These are phyloP conservation scores for Antheraea pernyi DNA, from an alignment of 1,140 invertebrate genomes.

Conservation along the genomic window DNA sequence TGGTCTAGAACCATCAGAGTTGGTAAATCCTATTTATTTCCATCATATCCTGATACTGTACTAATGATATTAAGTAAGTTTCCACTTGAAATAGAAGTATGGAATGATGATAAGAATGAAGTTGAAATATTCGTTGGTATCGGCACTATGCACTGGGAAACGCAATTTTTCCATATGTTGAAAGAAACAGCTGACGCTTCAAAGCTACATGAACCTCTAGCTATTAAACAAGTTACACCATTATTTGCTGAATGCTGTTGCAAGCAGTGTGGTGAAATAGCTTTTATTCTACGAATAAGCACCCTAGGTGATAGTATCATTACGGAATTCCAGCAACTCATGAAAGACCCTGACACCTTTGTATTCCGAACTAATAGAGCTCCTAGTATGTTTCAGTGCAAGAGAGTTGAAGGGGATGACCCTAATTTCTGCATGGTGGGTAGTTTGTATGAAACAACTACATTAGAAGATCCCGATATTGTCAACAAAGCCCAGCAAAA, in stretches of 20 bases:
- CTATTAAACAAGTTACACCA: slow-evolving; percentile 51
- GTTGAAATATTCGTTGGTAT: slow-evolving; percentile 63
- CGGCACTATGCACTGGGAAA: slow-evolving; percentile 66
- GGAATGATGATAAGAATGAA: slow-evolving; percentile 69
- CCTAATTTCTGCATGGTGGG: slow-evolving; percentile 71
- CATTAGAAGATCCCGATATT: slow-evolving; percentile 61
- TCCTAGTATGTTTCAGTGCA: slow-evolving; percentile 68
- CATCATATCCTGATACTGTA: slow-evolving; percentile 66
- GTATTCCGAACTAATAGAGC: slow-evolving; percentile 71
- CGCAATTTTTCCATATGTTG: slow-evolving; percentile 59
- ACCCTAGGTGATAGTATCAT: slow-evolving; percentile 63
- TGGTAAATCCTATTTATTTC: slow-evolving; percentile 68
- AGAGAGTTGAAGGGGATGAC: slow-evolving; percentile 60
- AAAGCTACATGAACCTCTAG: slow-evolving; percentile 54
- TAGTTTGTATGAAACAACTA: slow-evolving; percentile 66
- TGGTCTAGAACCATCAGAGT: slow-evolving; percentile 65
- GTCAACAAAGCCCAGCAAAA: slow-evolving; percentile 43
- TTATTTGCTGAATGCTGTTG: slow-evolving; percentile 63
- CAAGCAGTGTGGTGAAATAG: slow-evolving; percentile 53
- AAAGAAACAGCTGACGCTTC: slow-evolving; percentile 55
- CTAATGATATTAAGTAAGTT: slow-evolving; percentile 61
- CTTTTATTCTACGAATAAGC: slow-evolving; percentile 61
- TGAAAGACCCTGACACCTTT: slow-evolving; percentile 63
- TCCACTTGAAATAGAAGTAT: slow-evolving; percentile 66
- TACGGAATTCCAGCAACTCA: slow-evolving; percentile 69